Conservation (phyloP, 2,888 invertebrate species). For the Drosophila birchii region DNA sequence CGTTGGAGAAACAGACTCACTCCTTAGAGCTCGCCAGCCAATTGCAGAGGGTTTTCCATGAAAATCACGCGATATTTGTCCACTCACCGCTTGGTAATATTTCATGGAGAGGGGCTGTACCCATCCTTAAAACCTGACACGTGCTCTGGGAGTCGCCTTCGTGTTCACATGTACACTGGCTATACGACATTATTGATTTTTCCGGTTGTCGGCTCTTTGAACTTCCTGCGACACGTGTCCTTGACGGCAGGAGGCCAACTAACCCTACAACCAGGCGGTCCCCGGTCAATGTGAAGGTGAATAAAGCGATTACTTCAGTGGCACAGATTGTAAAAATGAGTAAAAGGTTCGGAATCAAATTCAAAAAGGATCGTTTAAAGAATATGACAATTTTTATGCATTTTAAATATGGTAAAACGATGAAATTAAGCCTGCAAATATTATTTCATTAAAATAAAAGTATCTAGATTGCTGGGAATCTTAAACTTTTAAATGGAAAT, state of each 20-base stretch:
- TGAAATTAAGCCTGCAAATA: too few species aligned
- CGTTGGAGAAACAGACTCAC: slow-evolving; percentile 10
- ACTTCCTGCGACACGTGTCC: slow-evolving; percentile 71
- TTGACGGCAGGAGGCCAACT: slow-evolving; percentile 60
- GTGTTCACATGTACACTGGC: slow-evolving; percentile 41
- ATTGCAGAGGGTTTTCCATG: slow-evolving; percentile 63
- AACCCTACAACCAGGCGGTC: slow-evolving; percentile 42
- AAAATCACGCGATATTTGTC: slow-evolving; percentile 74
- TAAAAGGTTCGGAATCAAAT: background rate
- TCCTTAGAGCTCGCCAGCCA: slow-evolving; percentile 44
- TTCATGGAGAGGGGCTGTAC: slow-evolving; percentile 13
- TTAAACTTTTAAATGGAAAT: background rate
- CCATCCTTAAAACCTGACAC: slow-evolving; percentile 53
- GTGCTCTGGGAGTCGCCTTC: slow-evolving; percentile 54
- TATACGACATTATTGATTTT: slow-evolving; percentile 63
- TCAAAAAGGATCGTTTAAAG: background rate
- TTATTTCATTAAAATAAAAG: background rate
- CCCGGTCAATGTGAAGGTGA: slow-evolving; percentile 74
- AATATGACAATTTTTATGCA: fast-evolving
- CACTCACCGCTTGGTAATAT: slow-evolving; percentile 48
- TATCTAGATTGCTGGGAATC: background rate
- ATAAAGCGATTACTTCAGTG: slow-evolving; percentile 49
- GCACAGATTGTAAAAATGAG: background rate
- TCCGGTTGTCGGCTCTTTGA: slow-evolving; percentile 69
- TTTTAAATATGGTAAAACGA: too few species aligned